A percentile compares a stretch with the other conserved stretches of the same genome.
Evolutionary conservation across 2,797 vertebrate genomes (phyloP).

Genomic region (Protonibea diacanthus): DNA sequence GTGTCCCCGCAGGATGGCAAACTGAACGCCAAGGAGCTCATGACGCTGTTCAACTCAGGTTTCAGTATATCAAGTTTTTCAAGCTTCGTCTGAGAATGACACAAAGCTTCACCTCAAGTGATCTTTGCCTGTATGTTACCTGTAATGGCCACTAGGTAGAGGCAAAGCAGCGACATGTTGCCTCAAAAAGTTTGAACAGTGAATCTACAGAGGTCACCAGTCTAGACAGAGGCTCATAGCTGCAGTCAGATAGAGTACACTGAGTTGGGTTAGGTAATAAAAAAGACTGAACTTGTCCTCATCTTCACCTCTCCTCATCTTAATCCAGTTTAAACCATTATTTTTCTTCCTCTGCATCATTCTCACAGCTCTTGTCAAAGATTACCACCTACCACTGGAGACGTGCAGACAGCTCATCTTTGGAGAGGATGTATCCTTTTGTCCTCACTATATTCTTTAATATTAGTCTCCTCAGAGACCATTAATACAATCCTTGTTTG

Average conservation of each 20-base stretch:
- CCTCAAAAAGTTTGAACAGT: neutral
- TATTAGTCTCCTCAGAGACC: neutral
- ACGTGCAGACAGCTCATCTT: constrained; percentile 87
- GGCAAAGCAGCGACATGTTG: constrained; percentile 43
- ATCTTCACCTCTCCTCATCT: constrained; percentile 35
- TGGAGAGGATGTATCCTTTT: constrained; percentile 85
- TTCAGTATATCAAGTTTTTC: neutral
- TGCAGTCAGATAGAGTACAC: constrained; percentile 44
- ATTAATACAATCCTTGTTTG: neutral
- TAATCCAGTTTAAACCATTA: constrained; percentile 36
- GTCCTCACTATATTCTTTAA: constrained; percentile 9
- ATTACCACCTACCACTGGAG: constrained; percentile 85
- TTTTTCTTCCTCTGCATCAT: constrained; percentile 31
- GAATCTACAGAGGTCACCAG: constrained; percentile 58
- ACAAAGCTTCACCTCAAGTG: neutral
- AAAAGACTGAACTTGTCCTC: constrained; percentile 47
- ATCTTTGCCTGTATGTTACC: constrained; percentile 29
- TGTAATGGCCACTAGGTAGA: constrained; percentile 78
- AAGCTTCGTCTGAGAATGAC: neutral
- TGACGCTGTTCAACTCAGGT: constrained; percentile 85
- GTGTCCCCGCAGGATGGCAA: constrained; percentile 75
- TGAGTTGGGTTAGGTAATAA: constrained; percentile 36
- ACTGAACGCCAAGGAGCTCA: constrained; percentile 77
- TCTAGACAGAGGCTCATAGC: constrained; percentile 68
- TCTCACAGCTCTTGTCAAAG: constrained; percentile 80